Evolutionary conservation across 2,113 vertebrate species (phyloP).

Genomic region (Sinocyclocheilus rhinocerous): DNA sequence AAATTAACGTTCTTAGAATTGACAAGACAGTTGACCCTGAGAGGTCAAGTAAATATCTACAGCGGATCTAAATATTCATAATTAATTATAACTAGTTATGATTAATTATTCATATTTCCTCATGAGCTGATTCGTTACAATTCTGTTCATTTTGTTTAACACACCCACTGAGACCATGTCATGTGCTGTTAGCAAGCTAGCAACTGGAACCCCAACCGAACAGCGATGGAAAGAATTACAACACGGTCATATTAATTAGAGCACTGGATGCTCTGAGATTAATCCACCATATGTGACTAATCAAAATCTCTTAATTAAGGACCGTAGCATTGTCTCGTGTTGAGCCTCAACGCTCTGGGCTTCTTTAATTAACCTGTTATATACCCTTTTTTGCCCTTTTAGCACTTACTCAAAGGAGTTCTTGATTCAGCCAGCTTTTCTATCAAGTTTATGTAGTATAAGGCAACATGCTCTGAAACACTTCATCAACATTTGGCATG

Average conservation of each 20-base stretch:
- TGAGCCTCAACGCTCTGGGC: conserved; percentile 62
- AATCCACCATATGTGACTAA: conserved; percentile 72
- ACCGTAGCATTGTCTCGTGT: conserved; percentile 63
- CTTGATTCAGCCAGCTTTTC: conserved; percentile 1
- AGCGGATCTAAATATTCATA: too few species aligned
- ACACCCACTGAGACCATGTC: conserved; percentile 27
- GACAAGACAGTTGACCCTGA: too few species aligned
- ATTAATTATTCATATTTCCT: too few species aligned
- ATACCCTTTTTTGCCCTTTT: conserved; percentile 28
- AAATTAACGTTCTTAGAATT: too few species aligned
- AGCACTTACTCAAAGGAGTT: neutral
- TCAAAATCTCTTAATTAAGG: conserved; percentile 73
- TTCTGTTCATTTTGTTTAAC: neutral
- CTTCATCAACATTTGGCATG: conserved; percentile 20
- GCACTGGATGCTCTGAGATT: conserved; percentile 59
- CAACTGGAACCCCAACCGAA: conserved; percentile 42
- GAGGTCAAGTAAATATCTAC: too few species aligned
- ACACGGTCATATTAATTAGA: conserved; percentile 61
- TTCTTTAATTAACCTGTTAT: conserved; percentile 56
- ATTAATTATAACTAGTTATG: too few species aligned
- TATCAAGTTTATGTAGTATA: conserved; percentile 1
- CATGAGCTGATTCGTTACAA: too few species aligned
- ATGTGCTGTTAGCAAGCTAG: conserved; percentile 30
- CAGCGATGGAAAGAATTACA: conserved; percentile 59
- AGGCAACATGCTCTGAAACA: conserved; percentile 5